Evolutionary conservation across 2,113 vertebrate genomes (phyloP), one percentile per base, ranked within the genome.

Genomic region (Ictalurus furcatus): DNA sequence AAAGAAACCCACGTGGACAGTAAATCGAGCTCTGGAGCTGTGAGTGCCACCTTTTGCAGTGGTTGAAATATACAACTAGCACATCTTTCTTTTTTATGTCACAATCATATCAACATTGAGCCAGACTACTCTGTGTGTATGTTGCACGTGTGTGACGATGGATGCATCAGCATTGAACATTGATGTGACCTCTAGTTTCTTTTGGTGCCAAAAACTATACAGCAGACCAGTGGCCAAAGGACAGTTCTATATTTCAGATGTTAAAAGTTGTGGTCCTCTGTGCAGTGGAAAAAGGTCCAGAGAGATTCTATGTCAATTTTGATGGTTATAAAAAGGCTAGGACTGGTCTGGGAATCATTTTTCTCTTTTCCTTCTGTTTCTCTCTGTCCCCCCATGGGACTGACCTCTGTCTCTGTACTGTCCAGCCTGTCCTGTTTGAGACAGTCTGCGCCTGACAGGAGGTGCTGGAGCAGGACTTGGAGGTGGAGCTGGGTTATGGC

Each of bases 401-500:
- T 83, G 65, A 61, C 80, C 81, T 78, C 21, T 65, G 67, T 84
- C 67, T 54, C 79, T 37, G 14, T 52, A 71, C 58, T 56, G 74
- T 80, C 48, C 84, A 67, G 74, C 78, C 56, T 90, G 85, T 85
- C 74, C 84, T 84, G 44, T 89, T 44, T 81, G 61, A 86, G 48
- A 78, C 79, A 73, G 80, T 34, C n/a, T 61, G 67, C 87, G 87
- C 88, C 44, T 85, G 84, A 71, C 84, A 85, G 87, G 59, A 80
- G 86, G 56, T 19, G 59, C 87, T 59, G 63, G 69, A 88, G 87
- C 78, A 69, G 40, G 81, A 82, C 81, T 44, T 63, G 59, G 65
- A 85, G 65, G 65, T 73, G 44, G 74, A 90, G 88, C 84, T 92
- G n/a, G 88, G 87, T 89, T 73, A 81, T 88, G 87, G 54, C 88